phyloP scores from a whole-genome alignment of 2,888 invertebrate genomes.

The Cephonodes hylas region DNA sequence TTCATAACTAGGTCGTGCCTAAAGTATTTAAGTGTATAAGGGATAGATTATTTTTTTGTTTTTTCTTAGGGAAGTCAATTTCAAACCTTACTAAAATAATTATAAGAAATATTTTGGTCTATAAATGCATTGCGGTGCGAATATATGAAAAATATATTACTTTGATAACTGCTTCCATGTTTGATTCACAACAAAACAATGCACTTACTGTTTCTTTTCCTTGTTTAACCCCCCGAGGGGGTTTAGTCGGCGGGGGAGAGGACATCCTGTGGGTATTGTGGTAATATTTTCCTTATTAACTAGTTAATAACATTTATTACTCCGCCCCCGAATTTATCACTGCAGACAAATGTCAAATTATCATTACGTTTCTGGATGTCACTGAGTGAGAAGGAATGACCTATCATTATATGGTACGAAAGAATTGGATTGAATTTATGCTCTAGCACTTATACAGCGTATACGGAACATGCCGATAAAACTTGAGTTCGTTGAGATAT shows the following conservation, averaged over 20 bases:
- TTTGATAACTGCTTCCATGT: constrained; percentile 7
- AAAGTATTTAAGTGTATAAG: too few species aligned
- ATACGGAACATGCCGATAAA: too few species aligned
- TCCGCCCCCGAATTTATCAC: constrained; percentile 21
- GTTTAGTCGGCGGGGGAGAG: constrained; percentile 89
- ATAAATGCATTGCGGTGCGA: neutral
- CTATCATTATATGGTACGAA: too few species aligned
- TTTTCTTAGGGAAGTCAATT: too few species aligned
- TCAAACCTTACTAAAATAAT: too few species aligned
- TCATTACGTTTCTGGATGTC: neutral
- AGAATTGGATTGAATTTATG: neutral
- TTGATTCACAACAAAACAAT: neutral
- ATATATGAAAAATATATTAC: neutral
- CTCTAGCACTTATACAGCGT: too few species aligned
- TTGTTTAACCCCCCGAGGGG: constrained; percentile 92
- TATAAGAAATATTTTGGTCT: neutral
- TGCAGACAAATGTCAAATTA: neutral
- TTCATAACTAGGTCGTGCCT: too few species aligned
- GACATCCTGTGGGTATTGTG: constrained; percentile 67
- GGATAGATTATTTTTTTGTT: too few species aligned
- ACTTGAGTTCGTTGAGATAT: too few species aligned
- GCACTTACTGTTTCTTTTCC: constrained; percentile 90
- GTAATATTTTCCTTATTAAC: constrained; percentile 9
- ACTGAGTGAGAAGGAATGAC: neutral
- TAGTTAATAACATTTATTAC: constrained; percentile 14